A percentile compares a stretch with the other conserved stretches of the same genome.
Evolutionary conservation across 2,113 vertebrate genomes (phyloP).

Genomic region (Ctenomys sociabilis): DNA sequence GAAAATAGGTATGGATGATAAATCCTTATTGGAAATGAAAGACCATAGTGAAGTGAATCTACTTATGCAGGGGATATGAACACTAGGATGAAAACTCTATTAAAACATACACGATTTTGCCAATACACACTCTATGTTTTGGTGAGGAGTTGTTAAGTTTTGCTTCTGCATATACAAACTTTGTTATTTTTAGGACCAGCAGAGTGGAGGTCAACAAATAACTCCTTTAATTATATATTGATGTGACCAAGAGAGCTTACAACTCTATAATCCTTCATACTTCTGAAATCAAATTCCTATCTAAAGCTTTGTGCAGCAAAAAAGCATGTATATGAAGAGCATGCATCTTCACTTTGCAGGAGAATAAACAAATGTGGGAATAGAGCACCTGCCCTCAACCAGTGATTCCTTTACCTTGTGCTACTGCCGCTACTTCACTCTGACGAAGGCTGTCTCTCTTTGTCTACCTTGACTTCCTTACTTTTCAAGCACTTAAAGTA

Average conservation of each 20-base stretch:
- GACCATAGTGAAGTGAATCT: background rate
- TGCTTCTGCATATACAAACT: background rate
- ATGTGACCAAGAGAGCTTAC: background rate
- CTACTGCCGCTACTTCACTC: background rate
- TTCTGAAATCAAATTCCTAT: background rate
- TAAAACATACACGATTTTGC: background rate
- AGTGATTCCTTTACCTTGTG: background rate
- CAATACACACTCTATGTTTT: no score
- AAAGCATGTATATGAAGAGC: background rate
- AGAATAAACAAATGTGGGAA: background rate
- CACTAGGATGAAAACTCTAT: background rate
- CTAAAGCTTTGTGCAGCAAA: background rate
- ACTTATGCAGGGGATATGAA: background rate
- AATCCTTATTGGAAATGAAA: background rate
- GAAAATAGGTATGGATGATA: background rate
- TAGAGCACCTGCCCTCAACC: background rate
- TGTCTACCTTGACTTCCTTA: conserved; percentile 15
- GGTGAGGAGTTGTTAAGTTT: no score
- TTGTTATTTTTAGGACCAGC: background rate
- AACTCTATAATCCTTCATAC: background rate
- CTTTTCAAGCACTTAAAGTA: conserved; percentile 4
- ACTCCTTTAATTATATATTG: background rate
- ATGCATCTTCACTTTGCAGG: background rate
- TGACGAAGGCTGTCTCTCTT: conserved; percentile 20
- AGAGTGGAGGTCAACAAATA: background rate